Evolutionary conservation across 2,113 vertebrate species (phyloP).

Genomic region (Perca flavescens): DNA sequence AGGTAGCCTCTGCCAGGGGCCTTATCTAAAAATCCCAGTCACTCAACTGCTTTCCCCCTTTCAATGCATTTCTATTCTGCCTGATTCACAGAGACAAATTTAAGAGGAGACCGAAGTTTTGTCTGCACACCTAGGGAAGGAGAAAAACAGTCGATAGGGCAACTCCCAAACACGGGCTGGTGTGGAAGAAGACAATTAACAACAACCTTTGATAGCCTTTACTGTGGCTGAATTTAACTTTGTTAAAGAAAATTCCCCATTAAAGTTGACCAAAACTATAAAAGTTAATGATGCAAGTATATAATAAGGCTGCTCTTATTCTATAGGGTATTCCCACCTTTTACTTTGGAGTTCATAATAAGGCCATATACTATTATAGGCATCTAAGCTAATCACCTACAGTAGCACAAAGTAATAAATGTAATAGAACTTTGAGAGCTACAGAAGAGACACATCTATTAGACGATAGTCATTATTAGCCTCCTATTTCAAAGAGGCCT

Average conservation of each 20-base stretch:
- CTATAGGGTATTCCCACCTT: conserved; percentile 61
- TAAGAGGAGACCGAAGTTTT: conserved; percentile 11
- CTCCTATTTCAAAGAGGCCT: conserved; percentile 21
- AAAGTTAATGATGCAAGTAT: conserved; percentile 76
- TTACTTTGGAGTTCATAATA: conserved; percentile 69
- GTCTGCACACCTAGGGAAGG: conserved; percentile 39
- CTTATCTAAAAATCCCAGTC: conserved; percentile 73
- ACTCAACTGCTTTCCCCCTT: conserved; percentile 50
- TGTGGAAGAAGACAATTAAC: conserved; percentile 65
- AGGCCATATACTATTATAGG: conserved; percentile 51
- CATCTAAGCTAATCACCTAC: conserved; percentile 53
- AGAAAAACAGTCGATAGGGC: conserved; percentile 62
- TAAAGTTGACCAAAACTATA: conserved; percentile 66
- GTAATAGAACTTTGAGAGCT: conserved; percentile 37
- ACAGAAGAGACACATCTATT: conserved; percentile 10
- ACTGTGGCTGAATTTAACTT: conserved; percentile 53
- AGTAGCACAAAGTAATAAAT: conserved; percentile 37
- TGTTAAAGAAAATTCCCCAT: conserved; percentile 59
- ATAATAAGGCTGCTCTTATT: conserved; percentile 67
- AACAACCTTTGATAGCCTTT: conserved; percentile 76
- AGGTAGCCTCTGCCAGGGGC: conserved; percentile 70
- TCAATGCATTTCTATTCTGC: conserved; percentile 44
- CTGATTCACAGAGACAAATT: conserved; percentile 44
- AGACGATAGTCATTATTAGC: conserved; percentile 27
- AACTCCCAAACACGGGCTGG: conserved; percentile 46